Base-by-base conservation (phyloP, 2,797 vertebrate genomes). In the Monodelphis domestica region DNA sequence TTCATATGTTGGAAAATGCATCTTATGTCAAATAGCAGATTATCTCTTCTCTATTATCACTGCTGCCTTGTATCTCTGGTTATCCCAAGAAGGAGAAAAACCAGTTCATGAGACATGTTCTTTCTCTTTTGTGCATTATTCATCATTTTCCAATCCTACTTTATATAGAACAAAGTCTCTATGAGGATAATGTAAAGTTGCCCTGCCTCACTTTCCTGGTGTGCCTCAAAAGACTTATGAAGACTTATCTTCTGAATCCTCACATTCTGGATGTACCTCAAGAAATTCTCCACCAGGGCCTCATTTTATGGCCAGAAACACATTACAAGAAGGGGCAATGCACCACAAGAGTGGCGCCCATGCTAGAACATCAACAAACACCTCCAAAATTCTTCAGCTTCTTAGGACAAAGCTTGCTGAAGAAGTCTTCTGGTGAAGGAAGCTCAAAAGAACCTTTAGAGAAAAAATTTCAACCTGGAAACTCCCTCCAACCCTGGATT, bases 331-430 rank as follows among this genome's bases (percentile, higher is more conserved):
- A 94, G 98, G 98, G 45, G 98, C 98, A 98, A 98, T 95, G 97
- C 99, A 29, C 99, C 99, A 98, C 99, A 99, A 63, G 98, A 99
- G 99, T 88, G 98, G 99, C 96, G 99, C 99, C 84, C 99, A 99
- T 53, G 99, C 99, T 45, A 98, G 99, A 96, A 99, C 99, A 26
- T 99, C 99, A 89, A 99, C 99, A 95, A 99, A 99, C 99, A 99
- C 99, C 99, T 6, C 97, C 99, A 95, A 87, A 99, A 91, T 98
- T 99, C 91, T 99, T 99, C 95, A 99, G 99, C 98, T 98, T 99
- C 96, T 99, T 99, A 84, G 99, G 99, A 95, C 98, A 99, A 97
- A 99, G 99, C 96, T 99, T 99, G 98, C 97, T 99, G 97, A 99
- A 99, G 98, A 99, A 99, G 96, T 99, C 99, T 57, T 97, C 99